Evolutionary conservation across 2,888 invertebrate species (phyloP), one percentile per base, ranked within the genome.

Genomic region (Mesoligia furuncula): DNA sequence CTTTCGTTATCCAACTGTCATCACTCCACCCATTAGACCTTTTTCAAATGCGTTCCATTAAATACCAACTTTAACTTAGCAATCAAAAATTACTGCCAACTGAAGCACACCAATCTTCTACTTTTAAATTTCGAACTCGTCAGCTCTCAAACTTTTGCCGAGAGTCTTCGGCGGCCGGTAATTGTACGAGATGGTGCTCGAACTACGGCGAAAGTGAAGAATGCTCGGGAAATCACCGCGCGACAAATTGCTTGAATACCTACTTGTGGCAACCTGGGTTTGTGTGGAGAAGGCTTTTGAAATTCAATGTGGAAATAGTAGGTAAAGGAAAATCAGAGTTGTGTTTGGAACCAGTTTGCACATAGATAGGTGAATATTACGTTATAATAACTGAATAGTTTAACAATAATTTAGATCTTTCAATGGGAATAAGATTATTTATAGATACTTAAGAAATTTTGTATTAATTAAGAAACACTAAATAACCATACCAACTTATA

Each of bases 181-280:
- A 90, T 90, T 85, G 83, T 83, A 84, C 84, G 77, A 85, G 89
- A 89, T 87, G 89, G 88, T 90, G 89, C 91, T 91, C 89, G 91
- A 89, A 86, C 87, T 90, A 45, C 45, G 71, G 81, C 89, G 88
- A 86, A 87, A 91, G 90, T 92, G 93, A 94, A 94, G 94, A 94
- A 94, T 92, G 91, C 89, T 82, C 90, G 89, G 85, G 87, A 92
- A 94, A 94, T 95, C 93, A 92, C 91, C 89, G 90, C 90, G 86
- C 80, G 90, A 62, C 87, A 92, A 93, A 93, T 93, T 92, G 92
- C 90, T 87, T 85, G 66, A 80, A 89, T 80, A 85, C 81, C 75
- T 88, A 87, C 87, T 84, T 81, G 74, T 65, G 64, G 66, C 39
- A 15, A 0, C 57, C 39, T 68, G 11, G 13, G 51, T 2, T 73